A percentile compares a stretch with the other conserved stretches of the same genome.
These are phyloP conservation scores for Idris sp. DNA, from an alignment of 1,140 invertebrate species.

Conservation along the genomic window DNA sequence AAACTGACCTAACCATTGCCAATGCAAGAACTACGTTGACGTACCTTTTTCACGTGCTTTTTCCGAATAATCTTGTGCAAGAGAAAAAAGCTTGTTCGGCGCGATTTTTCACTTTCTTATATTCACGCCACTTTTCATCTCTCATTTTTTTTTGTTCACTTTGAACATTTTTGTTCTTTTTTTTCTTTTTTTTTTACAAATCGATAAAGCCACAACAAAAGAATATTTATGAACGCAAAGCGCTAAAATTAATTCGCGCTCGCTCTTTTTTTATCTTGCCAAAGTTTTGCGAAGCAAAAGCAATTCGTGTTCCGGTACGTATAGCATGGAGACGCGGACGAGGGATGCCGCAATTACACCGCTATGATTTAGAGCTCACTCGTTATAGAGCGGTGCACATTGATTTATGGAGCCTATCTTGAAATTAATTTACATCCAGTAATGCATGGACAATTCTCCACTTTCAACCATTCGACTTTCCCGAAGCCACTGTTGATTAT, in stretches of 20 bases:
- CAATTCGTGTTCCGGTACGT: slow-evolving; percentile 64
- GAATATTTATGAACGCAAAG: slow-evolving; percentile 40
- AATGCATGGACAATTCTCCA: slow-evolving; percentile 68
- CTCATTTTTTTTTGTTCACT: too few species aligned
- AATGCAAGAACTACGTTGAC: slow-evolving; percentile 58
- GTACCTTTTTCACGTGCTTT: too few species aligned
- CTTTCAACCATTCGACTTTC: slow-evolving; percentile 56
- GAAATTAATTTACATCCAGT: slow-evolving; percentile 73
- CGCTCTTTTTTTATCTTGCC: slow-evolving; percentile 31
- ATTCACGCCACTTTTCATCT: slow-evolving; percentile 2
- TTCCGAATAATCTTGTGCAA: too few species aligned
- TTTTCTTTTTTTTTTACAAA: slow-evolving; percentile 10
- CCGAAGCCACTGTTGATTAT: slow-evolving; percentile 25
- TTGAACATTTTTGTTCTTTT: background rate
- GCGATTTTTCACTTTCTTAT: slow-evolving; percentile 26
- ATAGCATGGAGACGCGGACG: slow-evolving; percentile 58
- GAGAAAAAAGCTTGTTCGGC: slow-evolving; percentile 55
- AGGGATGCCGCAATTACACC: slow-evolving; percentile 69
- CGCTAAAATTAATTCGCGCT: slow-evolving; percentile 34
- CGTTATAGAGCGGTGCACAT: slow-evolving; percentile 67
- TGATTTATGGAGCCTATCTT: slow-evolving; percentile 68
- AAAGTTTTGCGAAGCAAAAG: slow-evolving; percentile 47
- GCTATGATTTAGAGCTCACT: slow-evolving; percentile 69
- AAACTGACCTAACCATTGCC: slow-evolving; percentile 70
- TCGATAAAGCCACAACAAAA: slow-evolving; percentile 43